phyloP scores from a whole-genome alignment of 2,113 vertebrate genomes.

The Myanophis thanlyinensis region DNA sequence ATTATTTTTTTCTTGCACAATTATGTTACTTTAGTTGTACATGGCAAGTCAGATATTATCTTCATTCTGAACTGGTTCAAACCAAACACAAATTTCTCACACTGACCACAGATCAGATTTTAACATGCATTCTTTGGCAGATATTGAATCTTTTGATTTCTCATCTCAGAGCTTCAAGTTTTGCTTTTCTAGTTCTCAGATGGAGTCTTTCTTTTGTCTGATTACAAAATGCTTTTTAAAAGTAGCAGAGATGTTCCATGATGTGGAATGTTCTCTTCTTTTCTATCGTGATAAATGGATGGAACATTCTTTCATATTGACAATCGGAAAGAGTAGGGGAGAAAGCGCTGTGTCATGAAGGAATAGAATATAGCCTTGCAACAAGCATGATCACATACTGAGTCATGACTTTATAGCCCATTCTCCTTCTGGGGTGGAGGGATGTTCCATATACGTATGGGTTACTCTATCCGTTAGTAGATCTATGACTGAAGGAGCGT shows the following conservation, averaged over 20 bases:
- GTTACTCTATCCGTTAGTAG: too few relatives aligned
- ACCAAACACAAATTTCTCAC: background rate
- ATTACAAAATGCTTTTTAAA: background rate
- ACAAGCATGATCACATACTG: background rate
- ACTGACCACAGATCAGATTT: background rate
- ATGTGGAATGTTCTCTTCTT: background rate
- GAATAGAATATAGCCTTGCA: background rate
- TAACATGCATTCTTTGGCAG: background rate
- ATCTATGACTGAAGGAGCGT: too few relatives aligned
- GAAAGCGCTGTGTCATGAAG: background rate
- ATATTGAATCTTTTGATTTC: background rate
- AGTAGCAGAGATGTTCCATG: background rate
- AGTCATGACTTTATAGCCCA: background rate
- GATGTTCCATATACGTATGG: too few relatives aligned
- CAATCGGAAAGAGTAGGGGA: background rate
- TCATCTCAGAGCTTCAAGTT: background rate
- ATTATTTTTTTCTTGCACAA: background rate
- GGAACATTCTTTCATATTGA: constrained; percentile 15
- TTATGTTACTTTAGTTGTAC: background rate
- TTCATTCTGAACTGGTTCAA: background rate
- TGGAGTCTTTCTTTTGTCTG: background rate
- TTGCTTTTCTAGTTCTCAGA: background rate
- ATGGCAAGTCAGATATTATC: background rate
- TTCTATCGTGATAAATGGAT: background rate
- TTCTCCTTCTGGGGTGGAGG: too few relatives aligned